Conservation (phyloP, 2,888 invertebrate species). For the Coelinius sp. region DNA sequence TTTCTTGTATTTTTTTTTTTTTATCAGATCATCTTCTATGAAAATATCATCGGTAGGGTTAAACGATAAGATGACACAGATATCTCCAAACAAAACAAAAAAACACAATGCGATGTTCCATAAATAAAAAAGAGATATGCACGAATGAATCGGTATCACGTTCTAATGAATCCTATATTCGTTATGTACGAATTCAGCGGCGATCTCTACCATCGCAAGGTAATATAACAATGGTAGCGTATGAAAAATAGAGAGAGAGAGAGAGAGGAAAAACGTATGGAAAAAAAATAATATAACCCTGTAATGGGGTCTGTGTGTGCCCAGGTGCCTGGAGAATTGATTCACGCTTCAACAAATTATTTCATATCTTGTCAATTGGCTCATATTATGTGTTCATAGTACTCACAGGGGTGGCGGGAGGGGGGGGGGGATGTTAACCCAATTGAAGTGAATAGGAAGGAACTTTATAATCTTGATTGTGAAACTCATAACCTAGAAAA, state of each 20-base stretch:
- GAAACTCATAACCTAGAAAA: slow-evolving; percentile 15
- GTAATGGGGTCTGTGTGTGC: slow-evolving; percentile 51
- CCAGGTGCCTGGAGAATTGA: slow-evolving; percentile 54
- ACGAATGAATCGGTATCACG: slow-evolving; percentile 18
- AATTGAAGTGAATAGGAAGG: background rate
- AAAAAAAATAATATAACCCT: slow-evolving; percentile 13
- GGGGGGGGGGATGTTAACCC: background rate
- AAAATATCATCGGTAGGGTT: background rate
- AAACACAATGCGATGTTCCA: background rate
- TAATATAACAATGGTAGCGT: slow-evolving; percentile 7
- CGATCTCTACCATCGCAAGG: slow-evolving; percentile 17
- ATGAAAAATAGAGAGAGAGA: background rate
- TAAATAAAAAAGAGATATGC: background rate
- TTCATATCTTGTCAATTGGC: slow-evolving; percentile 51
- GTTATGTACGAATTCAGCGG: background rate
- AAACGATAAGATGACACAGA: background rate
- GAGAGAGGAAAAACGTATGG: background rate
- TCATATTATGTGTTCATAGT: slow-evolving; percentile 29
- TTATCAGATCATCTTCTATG: too few species aligned
- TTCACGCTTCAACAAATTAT: slow-evolving; percentile 53
- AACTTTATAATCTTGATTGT: slow-evolving; percentile 7
- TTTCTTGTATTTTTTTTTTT: too few species aligned
- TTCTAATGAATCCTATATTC: slow-evolving; percentile 18
- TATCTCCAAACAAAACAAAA: background rate
- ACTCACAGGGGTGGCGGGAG: too few species aligned